Conservation (phyloP, 1,140 invertebrate genomes). For the Pomacea maculata region DNA sequence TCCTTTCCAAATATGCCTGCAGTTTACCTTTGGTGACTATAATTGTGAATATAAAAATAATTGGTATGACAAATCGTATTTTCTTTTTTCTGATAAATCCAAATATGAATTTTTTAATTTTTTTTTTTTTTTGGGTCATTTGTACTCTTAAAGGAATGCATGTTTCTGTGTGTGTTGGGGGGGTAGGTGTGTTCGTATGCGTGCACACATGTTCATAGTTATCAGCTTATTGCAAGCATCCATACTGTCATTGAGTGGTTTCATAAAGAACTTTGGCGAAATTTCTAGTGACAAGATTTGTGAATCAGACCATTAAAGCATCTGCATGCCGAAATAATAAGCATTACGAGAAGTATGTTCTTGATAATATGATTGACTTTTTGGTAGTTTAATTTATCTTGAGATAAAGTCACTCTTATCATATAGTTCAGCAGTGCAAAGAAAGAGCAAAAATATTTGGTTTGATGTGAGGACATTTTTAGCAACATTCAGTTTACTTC, state of each 20-base stretch:
- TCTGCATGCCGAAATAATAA: neutral
- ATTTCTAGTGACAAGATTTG: neutral
- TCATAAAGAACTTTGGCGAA: too few species aligned
- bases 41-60: too few species aligned
- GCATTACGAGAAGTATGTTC: neutral
- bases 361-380: neutral
- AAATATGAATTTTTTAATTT: too few species aligned
- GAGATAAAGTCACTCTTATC: too few species aligned
- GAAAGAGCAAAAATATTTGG: neutral
- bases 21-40: too few species aligned
- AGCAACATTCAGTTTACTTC: neutral
- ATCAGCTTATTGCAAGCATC: neutral
- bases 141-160: neutral
- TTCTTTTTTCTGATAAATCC: too few species aligned
- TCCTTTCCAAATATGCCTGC: too few species aligned
- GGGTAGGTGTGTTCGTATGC: neutral
- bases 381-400: neutral
- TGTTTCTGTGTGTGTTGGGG: neutral
- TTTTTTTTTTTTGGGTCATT: neutral
- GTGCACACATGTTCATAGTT: neutral
- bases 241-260: neutral
- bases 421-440: neutral
- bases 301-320: neutral
- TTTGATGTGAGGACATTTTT: neutral
- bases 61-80: too few species aligned